Evolutionary conservation across 1,140 invertebrate genomes (phyloP).

Genomic region (Drosophila obscura): DNA sequence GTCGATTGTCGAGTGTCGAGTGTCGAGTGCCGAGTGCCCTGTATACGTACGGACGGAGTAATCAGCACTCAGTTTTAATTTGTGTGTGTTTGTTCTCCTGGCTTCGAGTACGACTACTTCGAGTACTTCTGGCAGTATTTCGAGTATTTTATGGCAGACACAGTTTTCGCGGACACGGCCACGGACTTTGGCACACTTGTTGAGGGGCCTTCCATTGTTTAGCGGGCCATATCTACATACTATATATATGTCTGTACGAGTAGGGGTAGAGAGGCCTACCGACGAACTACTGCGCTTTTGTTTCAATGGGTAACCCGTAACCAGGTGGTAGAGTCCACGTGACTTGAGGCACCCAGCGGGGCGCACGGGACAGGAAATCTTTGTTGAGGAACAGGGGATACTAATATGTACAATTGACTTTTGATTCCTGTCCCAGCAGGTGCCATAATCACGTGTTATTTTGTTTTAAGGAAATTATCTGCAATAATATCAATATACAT

Average conservation of each 20-base stretch:
- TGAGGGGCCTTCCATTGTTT: constrained; percentile 46
- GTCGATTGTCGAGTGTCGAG: constrained; percentile 17
- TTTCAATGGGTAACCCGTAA: constrained; percentile 1
- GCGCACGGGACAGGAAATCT: neutral
- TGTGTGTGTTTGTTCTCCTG: constrained; percentile 5
- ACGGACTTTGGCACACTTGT: constrained; percentile 52
- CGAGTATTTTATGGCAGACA: constrained; percentile 45
- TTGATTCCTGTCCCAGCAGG: neutral
- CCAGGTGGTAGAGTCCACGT: constrained; percentile 31
- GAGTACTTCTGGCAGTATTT: neutral
- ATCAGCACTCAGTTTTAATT: constrained; percentile 30
- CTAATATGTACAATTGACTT: neutral
- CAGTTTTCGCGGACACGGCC: constrained; percentile 1
- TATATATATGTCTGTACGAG: constrained; percentile 11
- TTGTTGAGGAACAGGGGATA: neutral
- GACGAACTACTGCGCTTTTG: constrained; percentile 3
- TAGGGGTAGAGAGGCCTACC: constrained; percentile 21
- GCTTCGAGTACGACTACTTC: too few relatives aligned
- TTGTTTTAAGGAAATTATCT: too few relatives aligned
- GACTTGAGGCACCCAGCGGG: constrained; percentile 21
- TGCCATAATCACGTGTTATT: too few relatives aligned
- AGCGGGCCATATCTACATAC: constrained; percentile 1
- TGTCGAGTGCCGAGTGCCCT: constrained; percentile 6
- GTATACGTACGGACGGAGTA: constrained; percentile 3
- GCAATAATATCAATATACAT: too few relatives aligned